These are phyloP conservation scores for Bugulina stolonifera DNA, from an alignment of 2,888 invertebrate species.

Conservation along the genomic window DNA sequence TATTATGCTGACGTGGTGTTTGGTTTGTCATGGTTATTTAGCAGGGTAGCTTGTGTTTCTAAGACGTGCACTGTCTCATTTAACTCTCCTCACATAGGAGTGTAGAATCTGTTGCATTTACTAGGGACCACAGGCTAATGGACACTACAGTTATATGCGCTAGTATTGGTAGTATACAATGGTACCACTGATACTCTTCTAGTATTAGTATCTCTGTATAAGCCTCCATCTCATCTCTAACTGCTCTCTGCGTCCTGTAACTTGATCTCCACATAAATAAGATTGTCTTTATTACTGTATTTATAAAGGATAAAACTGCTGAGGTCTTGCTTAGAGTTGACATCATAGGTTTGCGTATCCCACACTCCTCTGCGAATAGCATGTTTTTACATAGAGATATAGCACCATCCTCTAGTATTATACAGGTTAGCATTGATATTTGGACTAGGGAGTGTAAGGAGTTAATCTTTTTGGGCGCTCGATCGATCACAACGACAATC, in stretches of 20 bases:
- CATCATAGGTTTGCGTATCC: not conserved
- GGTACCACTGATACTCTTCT: slow-evolving; percentile 24
- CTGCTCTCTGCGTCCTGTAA: slow-evolving; percentile 3
- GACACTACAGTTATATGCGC: not conserved
- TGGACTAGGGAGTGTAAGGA: slow-evolving; percentile 12
- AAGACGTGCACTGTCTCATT: no score
- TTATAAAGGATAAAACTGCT: not conserved
- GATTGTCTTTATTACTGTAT: not conserved
- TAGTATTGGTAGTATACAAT: slow-evolving; percentile 20
- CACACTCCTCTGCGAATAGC: slow-evolving; percentile 17
- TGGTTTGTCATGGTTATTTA: no score
- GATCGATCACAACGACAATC: not conserved
- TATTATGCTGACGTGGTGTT: no score
- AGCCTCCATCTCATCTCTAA: slow-evolving; percentile 20
- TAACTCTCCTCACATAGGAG: not conserved
- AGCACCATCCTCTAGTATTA: slow-evolving; percentile 10
- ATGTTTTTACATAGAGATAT: slow-evolving; percentile 18
- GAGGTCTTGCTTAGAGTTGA: not conserved
- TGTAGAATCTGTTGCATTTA: not conserved
- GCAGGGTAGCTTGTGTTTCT: no score
- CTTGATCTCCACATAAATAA: slow-evolving; percentile 18
- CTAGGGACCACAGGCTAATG: slow-evolving; percentile 5
- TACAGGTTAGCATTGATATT: not conserved
- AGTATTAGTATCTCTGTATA: slow-evolving; percentile 18
- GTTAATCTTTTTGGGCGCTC: slow-evolving; percentile 16